A percentile compares a stretch with the other conserved stretches of the same genome.
phyloP scores from a whole-genome alignment of 2,797 vertebrate genomes.

The Xenops minutus region DNA sequence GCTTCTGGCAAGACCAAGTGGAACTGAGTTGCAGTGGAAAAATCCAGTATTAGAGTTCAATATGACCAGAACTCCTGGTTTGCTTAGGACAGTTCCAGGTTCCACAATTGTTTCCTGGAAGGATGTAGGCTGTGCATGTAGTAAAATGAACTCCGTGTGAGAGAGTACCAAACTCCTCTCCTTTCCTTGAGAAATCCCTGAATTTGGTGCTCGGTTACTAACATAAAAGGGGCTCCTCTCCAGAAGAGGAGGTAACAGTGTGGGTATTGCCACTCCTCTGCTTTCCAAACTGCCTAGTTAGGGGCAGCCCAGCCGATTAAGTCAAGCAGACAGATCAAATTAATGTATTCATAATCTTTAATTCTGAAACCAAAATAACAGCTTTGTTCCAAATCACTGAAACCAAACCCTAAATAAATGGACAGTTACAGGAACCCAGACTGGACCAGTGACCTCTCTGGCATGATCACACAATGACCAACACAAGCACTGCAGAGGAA shows the following conservation, averaged over 20 bases:
- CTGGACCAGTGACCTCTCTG: not conserved
- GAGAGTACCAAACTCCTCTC: not conserved
- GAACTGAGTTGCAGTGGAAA: slow-evolving; percentile 72
- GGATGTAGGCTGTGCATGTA: not conserved
- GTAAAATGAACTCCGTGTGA: not conserved
- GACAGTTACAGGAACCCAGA: not conserved
- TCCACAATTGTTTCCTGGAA: slow-evolving; percentile 63
- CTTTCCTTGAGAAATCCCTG: not conserved
- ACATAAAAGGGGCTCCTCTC: not conserved
- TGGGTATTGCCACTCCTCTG: not conserved
- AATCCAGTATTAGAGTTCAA: slow-evolving; percentile 56
- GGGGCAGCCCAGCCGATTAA: not conserved
- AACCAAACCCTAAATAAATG: not conserved
- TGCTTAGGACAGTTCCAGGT: slow-evolving; percentile 38
- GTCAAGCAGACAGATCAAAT: slow-evolving; percentile 25
- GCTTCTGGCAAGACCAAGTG: slow-evolving; percentile 58
- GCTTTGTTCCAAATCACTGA: not conserved
- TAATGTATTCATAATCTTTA: slow-evolving; percentile 31
- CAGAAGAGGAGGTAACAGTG: not conserved
- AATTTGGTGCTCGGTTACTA: not conserved
- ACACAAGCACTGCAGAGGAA: not conserved
- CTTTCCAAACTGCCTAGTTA: not conserved
- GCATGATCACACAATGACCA: not conserved
- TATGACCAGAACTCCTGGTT: slow-evolving; percentile 44
- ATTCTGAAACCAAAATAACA: slow-evolving; percentile 9